Evolutionary conservation across 1,140 invertebrate genomes (phyloP).

Genomic region (Octopus sinensis): DNA sequence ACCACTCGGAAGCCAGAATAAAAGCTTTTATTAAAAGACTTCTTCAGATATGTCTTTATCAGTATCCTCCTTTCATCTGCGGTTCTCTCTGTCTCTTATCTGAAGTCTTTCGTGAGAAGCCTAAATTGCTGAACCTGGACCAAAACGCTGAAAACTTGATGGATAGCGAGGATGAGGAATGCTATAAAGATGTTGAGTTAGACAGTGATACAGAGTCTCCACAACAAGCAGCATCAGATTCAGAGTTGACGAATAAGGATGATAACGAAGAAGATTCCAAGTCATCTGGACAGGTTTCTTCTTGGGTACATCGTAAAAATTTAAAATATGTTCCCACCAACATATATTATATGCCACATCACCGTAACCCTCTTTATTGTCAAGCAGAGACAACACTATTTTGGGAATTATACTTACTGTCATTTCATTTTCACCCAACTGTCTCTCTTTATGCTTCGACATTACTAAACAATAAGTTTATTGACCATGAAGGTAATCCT

Average conservation of each 20-base stretch:
- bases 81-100: constrained; percentile 78
- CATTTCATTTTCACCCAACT: constrained; percentile 84
- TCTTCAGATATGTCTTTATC: constrained; percentile 70
- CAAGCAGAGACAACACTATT: constrained; percentile 70
- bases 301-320: constrained; percentile 53
- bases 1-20: constrained; percentile 70
- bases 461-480: constrained; percentile 69
- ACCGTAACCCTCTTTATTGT: constrained; percentile 78
- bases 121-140: constrained; percentile 34
- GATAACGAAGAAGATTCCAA: constrained; percentile 56
- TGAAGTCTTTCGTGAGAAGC: constrained; percentile 61
- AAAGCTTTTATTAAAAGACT: constrained; percentile 86
- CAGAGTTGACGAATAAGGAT: constrained; percentile 38
- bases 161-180: constrained; percentile 51
- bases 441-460: constrained; percentile 82
- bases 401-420: constrained; percentile 71
- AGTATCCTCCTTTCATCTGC: constrained; percentile 68
- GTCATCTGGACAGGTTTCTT: constrained; percentile 33
- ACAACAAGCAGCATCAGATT: constrained; percentile 27
- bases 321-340: constrained; percentile 26
- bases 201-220: constrained; percentile 33
- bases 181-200: constrained; percentile 45
- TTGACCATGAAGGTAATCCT: constrained; percentile 87
- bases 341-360: constrained; percentile 43
- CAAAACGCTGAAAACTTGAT: constrained; percentile 27